Percentiles rank a stretch among this genome's conserved stretches.
Conservation (phyloP, 1,140 invertebrate genomes). For the Pseudomyrmex pallidus region DNA sequence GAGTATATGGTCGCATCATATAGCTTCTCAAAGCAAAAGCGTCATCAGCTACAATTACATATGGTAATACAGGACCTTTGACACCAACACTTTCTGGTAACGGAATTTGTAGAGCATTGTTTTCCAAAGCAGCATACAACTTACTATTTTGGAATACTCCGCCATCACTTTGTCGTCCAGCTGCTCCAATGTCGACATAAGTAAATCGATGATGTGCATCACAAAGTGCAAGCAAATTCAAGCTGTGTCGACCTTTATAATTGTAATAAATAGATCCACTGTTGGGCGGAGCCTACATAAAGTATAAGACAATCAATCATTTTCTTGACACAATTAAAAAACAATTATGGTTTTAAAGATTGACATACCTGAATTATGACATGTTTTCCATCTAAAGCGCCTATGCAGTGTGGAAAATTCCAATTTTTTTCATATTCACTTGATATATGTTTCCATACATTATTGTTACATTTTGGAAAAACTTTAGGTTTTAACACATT, state of each 20-base stretch:
- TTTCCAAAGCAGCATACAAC: not conserved
- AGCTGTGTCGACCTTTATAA: not conserved
- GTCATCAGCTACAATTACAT: not conserved
- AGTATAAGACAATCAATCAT: not conserved
- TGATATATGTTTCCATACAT: not conserved
- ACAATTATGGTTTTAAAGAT: not conserved
- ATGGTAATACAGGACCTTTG: not conserved
- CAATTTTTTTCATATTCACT: not conserved
- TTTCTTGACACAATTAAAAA: not conserved
- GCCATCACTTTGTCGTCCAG: not conserved
- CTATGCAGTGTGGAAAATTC: not conserved
- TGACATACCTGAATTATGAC: not conserved
- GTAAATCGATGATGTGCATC: constrained; percentile 1
- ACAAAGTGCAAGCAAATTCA: constrained; percentile 7
- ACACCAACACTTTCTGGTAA: not conserved
- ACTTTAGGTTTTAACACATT: not conserved
- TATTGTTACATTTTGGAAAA: not conserved
- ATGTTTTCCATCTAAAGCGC: not conserved
- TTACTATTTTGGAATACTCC: not conserved
- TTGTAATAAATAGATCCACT: constrained; percentile 18
- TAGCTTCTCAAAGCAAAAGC: not conserved
- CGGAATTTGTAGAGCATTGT: constrained; percentile 6
- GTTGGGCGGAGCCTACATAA: not conserved
- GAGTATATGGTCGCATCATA: constrained; percentile 13
- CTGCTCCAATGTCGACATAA: not conserved